Conservation (phyloP, 2,888 invertebrate genomes). For the Deilephila porcellus region DNA sequence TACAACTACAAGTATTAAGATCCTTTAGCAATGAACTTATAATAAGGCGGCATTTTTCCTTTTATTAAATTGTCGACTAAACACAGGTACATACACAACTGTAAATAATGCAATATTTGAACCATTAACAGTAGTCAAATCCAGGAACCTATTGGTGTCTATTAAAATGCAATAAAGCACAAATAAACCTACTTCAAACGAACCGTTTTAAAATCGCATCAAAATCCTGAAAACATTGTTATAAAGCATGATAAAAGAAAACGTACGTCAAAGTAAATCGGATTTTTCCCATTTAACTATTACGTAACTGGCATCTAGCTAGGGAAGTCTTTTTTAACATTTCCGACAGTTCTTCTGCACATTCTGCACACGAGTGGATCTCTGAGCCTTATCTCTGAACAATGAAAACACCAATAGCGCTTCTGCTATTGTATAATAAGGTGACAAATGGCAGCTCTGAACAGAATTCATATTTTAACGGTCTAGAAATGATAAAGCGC, state of each 20-base stretch:
- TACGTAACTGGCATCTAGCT: conserved; percentile 5
- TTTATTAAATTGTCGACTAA: not conserved
- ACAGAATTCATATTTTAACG: conserved; percentile 1
- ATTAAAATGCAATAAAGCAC: conserved; percentile 5
- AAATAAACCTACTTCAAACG: not conserved
- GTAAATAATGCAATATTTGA: not conserved
- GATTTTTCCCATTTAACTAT: conserved; percentile 10
- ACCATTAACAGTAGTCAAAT: not conserved
- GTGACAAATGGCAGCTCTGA: not conserved
- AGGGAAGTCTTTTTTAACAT: not conserved
- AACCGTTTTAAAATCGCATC: not conserved
- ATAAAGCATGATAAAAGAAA: not conserved
- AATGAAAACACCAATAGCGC: conserved; percentile 8
- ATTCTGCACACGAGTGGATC: not conserved
- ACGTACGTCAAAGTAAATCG: not conserved
- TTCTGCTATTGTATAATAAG: conserved; percentile 2
- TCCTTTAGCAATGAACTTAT: not conserved
- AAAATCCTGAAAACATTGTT: not conserved
- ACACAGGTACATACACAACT: not conserved
- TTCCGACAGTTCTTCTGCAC: not conserved
- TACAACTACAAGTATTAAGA: not conserved
- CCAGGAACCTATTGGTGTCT: not conserved
- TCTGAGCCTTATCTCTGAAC: not conserved
- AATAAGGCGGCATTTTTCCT: not conserved
- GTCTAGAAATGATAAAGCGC: not conserved